phyloP scores from a whole-genome alignment of 2,888 invertebrate species.

The Lypha dubia region DNA sequence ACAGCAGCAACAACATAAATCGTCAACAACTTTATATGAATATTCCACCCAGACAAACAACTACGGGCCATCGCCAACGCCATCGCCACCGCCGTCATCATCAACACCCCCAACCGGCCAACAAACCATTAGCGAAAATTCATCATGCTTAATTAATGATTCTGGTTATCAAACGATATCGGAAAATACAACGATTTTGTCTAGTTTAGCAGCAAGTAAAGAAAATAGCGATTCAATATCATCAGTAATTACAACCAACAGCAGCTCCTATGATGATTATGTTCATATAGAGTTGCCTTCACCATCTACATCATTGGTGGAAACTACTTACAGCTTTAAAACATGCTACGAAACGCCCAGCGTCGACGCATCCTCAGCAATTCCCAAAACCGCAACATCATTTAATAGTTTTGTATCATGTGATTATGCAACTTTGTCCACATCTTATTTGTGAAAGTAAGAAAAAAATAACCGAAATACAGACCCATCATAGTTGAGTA shows the following conservation, averaged over 20 bases:
- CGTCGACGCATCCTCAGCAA: constrained; percentile 23
- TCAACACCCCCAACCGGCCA: constrained; percentile 2
- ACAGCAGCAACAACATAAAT: constrained; percentile 71
- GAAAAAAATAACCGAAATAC: too few species aligned
- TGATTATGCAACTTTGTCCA: constrained; percentile 59
- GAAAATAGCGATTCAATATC: constrained; percentile 15
- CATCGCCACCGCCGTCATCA: not conserved
- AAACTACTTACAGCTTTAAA: constrained; percentile 67
- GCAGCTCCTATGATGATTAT: constrained; percentile 35
- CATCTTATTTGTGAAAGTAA: constrained; percentile 60
- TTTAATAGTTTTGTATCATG: constrained; percentile 62
- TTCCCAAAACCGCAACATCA: constrained; percentile 32
- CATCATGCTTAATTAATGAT: constrained; percentile 44
- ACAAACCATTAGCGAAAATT: constrained; percentile 26
- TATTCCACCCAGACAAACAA: not conserved
- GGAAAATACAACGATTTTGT: not conserved
- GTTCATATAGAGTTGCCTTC: constrained; percentile 57
- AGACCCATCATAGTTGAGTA: constrained; percentile 26
- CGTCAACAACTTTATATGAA: constrained; percentile 36
- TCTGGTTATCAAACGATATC: constrained; percentile 66
- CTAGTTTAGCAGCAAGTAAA: constrained; percentile 33
- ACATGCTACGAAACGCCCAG: constrained; percentile 58
- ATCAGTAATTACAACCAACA: not conserved
- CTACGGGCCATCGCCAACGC: constrained; percentile 4
- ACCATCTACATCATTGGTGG: constrained; percentile 41